Evolutionary conservation across 2,113 vertebrate genomes (phyloP), one percentile per base, ranked within the genome.

Genomic region (Neolamprologus toae): DNA sequence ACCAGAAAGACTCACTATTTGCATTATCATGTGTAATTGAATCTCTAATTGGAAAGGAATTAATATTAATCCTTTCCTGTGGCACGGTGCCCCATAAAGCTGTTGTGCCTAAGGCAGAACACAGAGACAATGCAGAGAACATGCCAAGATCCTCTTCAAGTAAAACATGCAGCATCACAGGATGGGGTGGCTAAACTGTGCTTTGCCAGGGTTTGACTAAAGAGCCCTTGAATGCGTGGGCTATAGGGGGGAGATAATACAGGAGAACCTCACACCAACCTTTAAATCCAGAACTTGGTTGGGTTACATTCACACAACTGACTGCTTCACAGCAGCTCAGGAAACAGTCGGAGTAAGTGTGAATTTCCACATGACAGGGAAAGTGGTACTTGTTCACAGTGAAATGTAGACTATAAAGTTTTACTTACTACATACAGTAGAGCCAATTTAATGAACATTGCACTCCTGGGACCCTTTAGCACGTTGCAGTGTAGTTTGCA

Each of bases 11-110:
- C 80, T 84, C 68, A 19, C 9, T 90, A 86, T 95, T 94, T 93
- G 86, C 80, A 91, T 95, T 92, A 90, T 94, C 92, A 81, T 87
- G 86, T 80, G 81, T 92, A 96, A 94, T 88, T 93, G 86, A 95
- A 91, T 95, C 81, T 85, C 11, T 76, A 90, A 94, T 87, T 93
- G 78, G 82, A 49, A 87, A 81, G 82, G 88, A 91, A 93, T 95
- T 87, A 92, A 91, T 94, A 93, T 93, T 92, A 93, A 95, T 94
- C 89, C 76, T 89, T 35, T 85, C 21, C 86, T 85, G 66, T 88
- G 89, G 88, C 87, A 61, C 49, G 71, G 51, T 68, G 83, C 86
- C 81, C 81, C 86, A 71, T 63, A 45, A 89, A 73, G 66, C 82
- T 80, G 81, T 19, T 79, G 80, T 2, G 79, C 88, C 86, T 61